Evolutionary conservation across 2,797 vertebrate species (phyloP).

Genomic region (Spondyliosoma cantharus): DNA sequence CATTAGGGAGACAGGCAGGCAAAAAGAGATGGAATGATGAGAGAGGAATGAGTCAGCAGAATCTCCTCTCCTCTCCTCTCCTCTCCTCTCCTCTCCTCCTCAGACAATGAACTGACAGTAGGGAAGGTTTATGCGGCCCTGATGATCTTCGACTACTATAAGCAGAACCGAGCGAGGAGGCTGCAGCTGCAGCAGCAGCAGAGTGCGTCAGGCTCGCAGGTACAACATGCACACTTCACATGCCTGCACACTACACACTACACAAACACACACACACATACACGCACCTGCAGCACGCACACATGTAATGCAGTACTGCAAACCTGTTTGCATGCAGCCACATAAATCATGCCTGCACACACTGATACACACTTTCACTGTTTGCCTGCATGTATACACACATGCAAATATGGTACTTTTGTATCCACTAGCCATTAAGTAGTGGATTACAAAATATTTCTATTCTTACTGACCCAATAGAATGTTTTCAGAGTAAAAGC

Average conservation of each 20-base stretch:
- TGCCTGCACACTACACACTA: conserved; percentile 12
- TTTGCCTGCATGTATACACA: conserved; percentile 54
- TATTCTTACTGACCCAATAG: neutral
- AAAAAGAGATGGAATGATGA: conserved; percentile 19
- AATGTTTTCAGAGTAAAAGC: neutral
- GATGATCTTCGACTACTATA: conserved; percentile 99
- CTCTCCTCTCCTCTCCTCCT: conserved; percentile 13
- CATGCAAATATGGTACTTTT: conserved; percentile 16
- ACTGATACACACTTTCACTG: conserved; percentile 16
- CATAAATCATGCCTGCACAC: conserved; percentile 38
- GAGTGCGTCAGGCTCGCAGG: conserved; percentile 86
- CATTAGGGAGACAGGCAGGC: conserved; percentile 5
- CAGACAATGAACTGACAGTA: conserved; percentile 96
- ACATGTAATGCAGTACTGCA: conserved; percentile 27
- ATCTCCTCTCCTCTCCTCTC: neutral
- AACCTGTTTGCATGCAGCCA: conserved; percentile 52
- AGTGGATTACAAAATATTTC: conserved; percentile 29
- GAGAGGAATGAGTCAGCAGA: conserved; percentile 52
- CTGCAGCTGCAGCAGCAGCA: conserved; percentile 85
- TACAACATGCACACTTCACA: conserved; percentile 67
- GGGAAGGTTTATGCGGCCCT: conserved; percentile 97
- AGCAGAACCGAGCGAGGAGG: conserved; percentile 91
- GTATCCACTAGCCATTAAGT: conserved; percentile 22
- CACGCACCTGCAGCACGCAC: conserved; percentile 6
- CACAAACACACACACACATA: conserved; percentile 29